A percentile compares a stretch with the other conserved stretches of the same genome.
These are phyloP conservation scores for Cyclopterus lumpus DNA, from an alignment of 2,797 vertebrate species.

Conservation along the genomic window DNA sequence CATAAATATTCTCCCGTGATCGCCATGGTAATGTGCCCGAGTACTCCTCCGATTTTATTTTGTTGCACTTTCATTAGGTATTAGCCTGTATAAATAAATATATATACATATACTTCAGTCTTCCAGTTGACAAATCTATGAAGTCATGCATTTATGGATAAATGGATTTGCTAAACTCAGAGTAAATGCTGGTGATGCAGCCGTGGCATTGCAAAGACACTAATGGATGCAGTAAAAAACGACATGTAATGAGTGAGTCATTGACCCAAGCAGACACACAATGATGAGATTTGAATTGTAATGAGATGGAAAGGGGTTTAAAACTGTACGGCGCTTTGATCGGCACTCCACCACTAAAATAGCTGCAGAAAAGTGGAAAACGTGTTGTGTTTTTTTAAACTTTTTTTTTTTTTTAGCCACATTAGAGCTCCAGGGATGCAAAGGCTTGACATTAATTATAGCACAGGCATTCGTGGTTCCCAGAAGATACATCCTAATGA, in stretches of 20 bases:
- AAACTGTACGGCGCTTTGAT: constrained; percentile 13
- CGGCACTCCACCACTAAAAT: constrained; percentile 14
- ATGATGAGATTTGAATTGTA: constrained; percentile 52
- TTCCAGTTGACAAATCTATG: constrained; percentile 52
- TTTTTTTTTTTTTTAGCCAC: not conserved
- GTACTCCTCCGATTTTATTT: constrained; percentile 55
- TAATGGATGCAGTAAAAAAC: constrained; percentile 56
- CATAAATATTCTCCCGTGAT: constrained; percentile 68
- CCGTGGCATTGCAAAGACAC: constrained; percentile 48
- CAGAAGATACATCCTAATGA: not conserved
- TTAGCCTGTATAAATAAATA: constrained; percentile 34
- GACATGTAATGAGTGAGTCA: constrained; percentile 58
- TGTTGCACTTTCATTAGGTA: constrained; percentile 64
- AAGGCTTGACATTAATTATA: not conserved
- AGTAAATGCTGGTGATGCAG: constrained; percentile 54
- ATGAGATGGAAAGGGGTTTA: constrained; percentile 35
- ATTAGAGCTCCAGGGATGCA: not conserved
- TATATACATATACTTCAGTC: constrained; percentile 23
- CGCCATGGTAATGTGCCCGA: constrained; percentile 41
- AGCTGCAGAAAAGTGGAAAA: constrained; percentile 14
- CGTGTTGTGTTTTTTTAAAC: not conserved
- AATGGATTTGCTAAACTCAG: constrained; percentile 66
- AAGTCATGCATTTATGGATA: constrained; percentile 60
- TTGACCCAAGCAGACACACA: constrained; percentile 52
- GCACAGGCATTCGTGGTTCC: not conserved